Evolutionary conservation across 2,888 invertebrate species (phyloP).

Genomic region (Chymomyza amoena): DNA sequence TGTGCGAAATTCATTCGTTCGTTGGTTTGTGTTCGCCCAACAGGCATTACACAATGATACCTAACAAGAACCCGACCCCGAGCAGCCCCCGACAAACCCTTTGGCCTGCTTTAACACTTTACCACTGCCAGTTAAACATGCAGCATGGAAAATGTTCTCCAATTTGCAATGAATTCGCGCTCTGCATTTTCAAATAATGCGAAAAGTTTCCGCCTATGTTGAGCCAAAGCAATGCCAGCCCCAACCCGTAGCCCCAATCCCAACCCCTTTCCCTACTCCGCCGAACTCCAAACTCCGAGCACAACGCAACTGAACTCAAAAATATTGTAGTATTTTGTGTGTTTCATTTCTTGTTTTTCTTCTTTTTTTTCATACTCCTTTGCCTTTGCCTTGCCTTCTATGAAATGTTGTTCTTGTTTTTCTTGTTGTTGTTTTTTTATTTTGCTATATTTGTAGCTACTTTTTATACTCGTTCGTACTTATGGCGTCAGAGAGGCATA

Average conservation of each 20-base stretch:
- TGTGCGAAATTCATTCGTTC: slow-evolving; percentile 46
- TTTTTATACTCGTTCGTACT: too few species aligned
- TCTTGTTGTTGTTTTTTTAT: neutral
- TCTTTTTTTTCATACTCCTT: neutral
- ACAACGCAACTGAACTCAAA: slow-evolving; percentile 14
- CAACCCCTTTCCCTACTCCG: neutral
- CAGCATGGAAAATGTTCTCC: slow-evolving; percentile 54
- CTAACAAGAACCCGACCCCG: slow-evolving; percentile 14
- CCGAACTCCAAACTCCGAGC: slow-evolving; percentile 9
- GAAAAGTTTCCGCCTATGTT: slow-evolving; percentile 63
- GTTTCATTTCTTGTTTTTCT: too few species aligned
- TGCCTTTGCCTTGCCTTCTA: neutral
- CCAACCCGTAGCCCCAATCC: neutral
- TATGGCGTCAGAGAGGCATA: too few species aligned
- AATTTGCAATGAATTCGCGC: slow-evolving; percentile 63
- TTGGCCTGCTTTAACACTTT: neutral
- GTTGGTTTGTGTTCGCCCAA: slow-evolving; percentile 28
- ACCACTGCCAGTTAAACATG: neutral
- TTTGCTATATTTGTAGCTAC: neutral
- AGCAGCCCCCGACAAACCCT: neutral
- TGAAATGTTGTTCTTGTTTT: neutral
- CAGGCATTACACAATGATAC: slow-evolving; percentile 60
- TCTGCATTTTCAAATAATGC: slow-evolving; percentile 68
- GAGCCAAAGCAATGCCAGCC: neutral
- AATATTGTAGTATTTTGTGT: neutral